Base-by-base conservation (phyloP, 2,113 vertebrate genomes). In the Muscicapa adusta region DNA sequence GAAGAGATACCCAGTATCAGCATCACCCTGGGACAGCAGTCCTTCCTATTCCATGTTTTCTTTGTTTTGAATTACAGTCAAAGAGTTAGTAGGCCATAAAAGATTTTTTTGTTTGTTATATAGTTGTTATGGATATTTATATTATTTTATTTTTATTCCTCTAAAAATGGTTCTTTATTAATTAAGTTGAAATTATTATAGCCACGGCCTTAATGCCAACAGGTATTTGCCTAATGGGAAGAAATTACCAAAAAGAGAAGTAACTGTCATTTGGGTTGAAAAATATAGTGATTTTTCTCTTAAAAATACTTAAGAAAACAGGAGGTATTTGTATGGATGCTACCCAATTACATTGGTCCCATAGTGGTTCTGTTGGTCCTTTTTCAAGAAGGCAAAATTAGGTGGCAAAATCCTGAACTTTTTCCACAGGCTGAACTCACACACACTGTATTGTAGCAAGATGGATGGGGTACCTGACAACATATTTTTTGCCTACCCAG, bases 151-250 rank as follows among this genome's bases (percentile, higher is more conserved):
- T 94, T 88, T 85, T 94, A 67, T 48, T 76, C 22, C 14, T 72
- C 43, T 81, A 87, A 65, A 82, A 51, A 38, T 43, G 54, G 57
- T 70, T 93, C 38, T 34, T 89, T 84, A 54, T 45, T 96, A 84
- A 63, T 93, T 93, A 85, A 90, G 34, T 71, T 82, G 82, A 88
- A 93, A 96, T 76, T 48, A 34, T 79, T 95, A 79, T 58, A 80
- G 56, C 43, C 74, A 88, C 1, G 8, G 82, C 72, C 68, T 88
- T 92, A 96, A 67, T 68, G 71, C 61, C 78, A 94, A 80, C 74
- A 91, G 70, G 53, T 74, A 88, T 97, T 96, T 96, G 72, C 82
- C 96, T 97, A 96, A 96, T 87, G 88, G 92, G 82, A 97, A 97
- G 88, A 91, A 93, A 89, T 76, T 78, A 95, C 36, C 80, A 67